Percentiles rank a stretch among this genome's conserved stretches.
phyloP scores from a whole-genome alignment of 2,113 vertebrate species.

The Oophaga pumilio region DNA sequence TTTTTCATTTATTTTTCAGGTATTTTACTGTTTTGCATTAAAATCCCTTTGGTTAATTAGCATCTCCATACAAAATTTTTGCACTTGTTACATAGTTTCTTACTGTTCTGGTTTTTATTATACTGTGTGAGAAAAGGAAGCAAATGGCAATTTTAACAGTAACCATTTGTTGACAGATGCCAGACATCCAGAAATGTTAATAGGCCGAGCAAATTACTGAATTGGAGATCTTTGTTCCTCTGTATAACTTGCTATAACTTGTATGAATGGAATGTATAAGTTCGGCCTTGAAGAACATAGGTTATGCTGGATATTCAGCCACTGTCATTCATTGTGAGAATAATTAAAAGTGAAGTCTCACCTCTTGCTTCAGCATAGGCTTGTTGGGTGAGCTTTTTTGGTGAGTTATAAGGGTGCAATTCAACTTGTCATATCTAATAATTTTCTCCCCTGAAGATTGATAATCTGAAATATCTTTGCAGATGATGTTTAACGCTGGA shows the following conservation, averaged over 20 bases:
- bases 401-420: conserved; percentile 89
- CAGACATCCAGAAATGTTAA: conserved; percentile 24
- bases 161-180: conserved; percentile 9
- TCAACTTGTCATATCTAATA: conserved; percentile 83
- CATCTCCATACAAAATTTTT: not conserved
- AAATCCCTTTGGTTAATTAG: not conserved
- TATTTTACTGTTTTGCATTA: not conserved
- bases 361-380: conserved; percentile 83
- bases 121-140: not conserved
- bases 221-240: conserved; percentile 24
- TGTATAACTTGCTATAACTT: conserved; percentile 68
- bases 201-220: not conserved
- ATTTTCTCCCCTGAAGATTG: conserved; percentile 76
- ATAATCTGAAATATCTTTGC: conserved; percentile 75
- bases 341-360: conserved; percentile 89
- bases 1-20: not conserved
- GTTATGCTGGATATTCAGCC: conserved; percentile 76
- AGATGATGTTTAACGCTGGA: conserved; percentile 81
- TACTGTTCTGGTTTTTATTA: not conserved
- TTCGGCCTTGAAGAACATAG: conserved; percentile 60
- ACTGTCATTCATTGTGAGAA: conserved; percentile 75
- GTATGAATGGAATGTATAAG: conserved; percentile 68
- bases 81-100: not conserved
- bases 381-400: conserved; percentile 80
- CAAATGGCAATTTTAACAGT: not conserved